Evolutionary conservation across 2,113 vertebrate genomes (phyloP).

Genomic region (Pitta sordida): DNA sequence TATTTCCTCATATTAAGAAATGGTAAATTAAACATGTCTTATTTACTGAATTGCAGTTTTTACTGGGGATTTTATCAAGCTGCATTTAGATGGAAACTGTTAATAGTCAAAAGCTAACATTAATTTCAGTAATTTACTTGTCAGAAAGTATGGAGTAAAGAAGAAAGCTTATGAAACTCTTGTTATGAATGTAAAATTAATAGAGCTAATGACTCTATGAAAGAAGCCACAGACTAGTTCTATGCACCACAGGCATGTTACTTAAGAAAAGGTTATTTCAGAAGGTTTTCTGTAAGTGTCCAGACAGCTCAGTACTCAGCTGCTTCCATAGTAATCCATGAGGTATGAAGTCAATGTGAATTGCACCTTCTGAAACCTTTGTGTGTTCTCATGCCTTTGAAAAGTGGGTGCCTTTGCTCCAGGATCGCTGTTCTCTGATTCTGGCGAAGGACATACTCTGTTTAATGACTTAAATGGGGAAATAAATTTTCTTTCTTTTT

Average conservation of each 20-base stretch:
- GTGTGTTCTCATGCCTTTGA: not conserved
- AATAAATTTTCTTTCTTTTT: not conserved
- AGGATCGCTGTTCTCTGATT: not conserved
- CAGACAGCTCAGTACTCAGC: not conserved
- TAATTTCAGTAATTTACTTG: not conserved
- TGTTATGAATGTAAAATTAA: not conserved
- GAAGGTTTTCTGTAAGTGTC: not conserved
- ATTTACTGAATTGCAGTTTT: not conserved
- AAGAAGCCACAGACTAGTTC: not conserved
- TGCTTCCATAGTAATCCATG: rapidly evolving
- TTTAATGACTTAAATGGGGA: not conserved
- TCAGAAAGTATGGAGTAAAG: not conserved
- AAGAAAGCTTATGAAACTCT: not conserved
- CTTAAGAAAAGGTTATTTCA: too few relatives aligned
- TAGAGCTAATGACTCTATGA: not conserved
- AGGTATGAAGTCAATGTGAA: not conserved
- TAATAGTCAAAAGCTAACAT: not conserved
- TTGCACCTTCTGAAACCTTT: not conserved
- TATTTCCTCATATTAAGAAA: not conserved
- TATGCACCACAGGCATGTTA: not conserved
- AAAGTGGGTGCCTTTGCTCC: not conserved
- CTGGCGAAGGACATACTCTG: not conserved
- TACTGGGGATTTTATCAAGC: not conserved
- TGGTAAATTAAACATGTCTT: not conserved
- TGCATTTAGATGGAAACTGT: not conserved